phyloP scores from a whole-genome alignment of 2,888 invertebrate genomes.

The Drosophila colorata region DNA sequence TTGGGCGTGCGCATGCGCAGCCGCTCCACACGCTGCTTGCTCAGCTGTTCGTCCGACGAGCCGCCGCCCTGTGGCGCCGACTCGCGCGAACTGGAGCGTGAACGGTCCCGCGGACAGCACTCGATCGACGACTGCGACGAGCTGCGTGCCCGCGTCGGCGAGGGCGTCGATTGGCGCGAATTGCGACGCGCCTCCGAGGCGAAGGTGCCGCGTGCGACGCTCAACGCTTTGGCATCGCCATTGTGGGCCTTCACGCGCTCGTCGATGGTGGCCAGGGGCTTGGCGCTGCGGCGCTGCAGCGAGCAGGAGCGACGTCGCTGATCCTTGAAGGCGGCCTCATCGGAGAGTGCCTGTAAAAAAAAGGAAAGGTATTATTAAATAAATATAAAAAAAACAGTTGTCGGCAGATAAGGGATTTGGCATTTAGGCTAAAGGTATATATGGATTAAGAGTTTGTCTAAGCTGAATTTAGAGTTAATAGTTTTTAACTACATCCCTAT shows the following conservation, averaged over 20 bases:
- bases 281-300: constrained; percentile 79
- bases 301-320: constrained; percentile 82
- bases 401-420: no score
- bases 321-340: constrained; percentile 85
- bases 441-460: no score
- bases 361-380: no score
- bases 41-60: constrained; percentile 77
- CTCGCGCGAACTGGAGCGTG: constrained; percentile 82
- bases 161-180: constrained; percentile 68
- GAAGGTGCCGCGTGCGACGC: constrained; percentile 74
- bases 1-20: constrained; percentile 75
- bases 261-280: constrained; percentile 84
- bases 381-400: no score
- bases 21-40: constrained; percentile 69
- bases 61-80: constrained; percentile 73
- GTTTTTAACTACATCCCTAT: no score
- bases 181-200: constrained; percentile 80
- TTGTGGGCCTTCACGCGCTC: constrained; percentile 80
- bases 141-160: constrained; percentile 76
- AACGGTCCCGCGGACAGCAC: constrained; percentile 81
- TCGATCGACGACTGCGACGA: constrained; percentile 84
- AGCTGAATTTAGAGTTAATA: no score
- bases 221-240: constrained; percentile 58
- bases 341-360: constrained; percentile 86
- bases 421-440: no score